Evolutionary conservation across 2,113 vertebrate genomes (phyloP).

Genomic region (Lagopus muta): DNA sequence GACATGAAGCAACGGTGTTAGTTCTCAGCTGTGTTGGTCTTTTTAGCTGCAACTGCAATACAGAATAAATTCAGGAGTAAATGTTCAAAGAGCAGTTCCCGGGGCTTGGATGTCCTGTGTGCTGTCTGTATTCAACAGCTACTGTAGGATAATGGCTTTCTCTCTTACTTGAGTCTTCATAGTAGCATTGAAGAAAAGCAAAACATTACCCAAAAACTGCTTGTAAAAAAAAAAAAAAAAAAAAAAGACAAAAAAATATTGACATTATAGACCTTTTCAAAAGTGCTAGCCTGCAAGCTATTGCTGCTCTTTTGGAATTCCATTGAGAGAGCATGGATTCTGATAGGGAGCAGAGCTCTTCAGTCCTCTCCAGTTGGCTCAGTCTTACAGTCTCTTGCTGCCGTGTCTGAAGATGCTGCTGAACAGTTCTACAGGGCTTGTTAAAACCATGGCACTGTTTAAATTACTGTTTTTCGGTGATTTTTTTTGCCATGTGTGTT

Average conservation of each 20-base stretch:
- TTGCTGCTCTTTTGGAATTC: neutral
- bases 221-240: neutral
- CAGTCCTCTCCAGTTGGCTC: neutral
- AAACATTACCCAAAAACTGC: neutral
- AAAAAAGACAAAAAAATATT: neutral
- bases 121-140: neutral
- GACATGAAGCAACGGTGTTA: neutral
- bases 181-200: neutral
- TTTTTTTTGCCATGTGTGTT: neutral
- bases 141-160: neutral
- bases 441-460: neutral
- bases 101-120: conserved; percentile 15
- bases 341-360: neutral
- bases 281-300: neutral
- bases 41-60: neutral
- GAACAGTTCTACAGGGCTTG: neutral
- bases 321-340: neutral
- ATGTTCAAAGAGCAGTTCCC: neutral
- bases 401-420: neutral
- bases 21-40: neutral
- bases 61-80: neutral
- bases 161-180: neutral
- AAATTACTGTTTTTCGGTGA: neutral
- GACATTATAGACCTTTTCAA: neutral
- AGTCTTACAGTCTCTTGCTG: neutral